A percentile compares a stretch with the other conserved stretches of the same genome.
phyloP scores from a whole-genome alignment of 1,140 invertebrate genomes.

The Aphelinus atriplicis region DNA sequence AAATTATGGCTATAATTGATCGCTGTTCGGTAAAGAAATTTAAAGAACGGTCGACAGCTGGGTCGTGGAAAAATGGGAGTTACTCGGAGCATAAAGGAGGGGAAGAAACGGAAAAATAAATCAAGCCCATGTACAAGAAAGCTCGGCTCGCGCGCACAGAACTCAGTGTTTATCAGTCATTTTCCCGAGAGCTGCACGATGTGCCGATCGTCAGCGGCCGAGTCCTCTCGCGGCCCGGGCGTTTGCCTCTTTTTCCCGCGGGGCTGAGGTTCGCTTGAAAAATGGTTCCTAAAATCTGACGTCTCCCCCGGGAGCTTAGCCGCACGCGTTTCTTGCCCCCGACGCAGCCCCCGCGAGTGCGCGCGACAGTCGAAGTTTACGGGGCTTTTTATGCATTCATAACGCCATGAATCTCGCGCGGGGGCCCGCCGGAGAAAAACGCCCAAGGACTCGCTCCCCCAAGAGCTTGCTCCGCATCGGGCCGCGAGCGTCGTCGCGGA shows the following conservation, averaged over 20 bases:
- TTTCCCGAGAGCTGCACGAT: neutral
- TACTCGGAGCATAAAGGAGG: too few relatives aligned
- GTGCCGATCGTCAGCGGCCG: neutral
- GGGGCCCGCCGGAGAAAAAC: conserved; percentile 37
- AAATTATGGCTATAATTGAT: too few relatives aligned
- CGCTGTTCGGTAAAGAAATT: too few relatives aligned
- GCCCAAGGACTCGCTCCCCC: conserved; percentile 51
- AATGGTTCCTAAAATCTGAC: conserved; percentile 54
- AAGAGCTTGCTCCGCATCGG: neutral
- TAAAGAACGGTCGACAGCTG: too few relatives aligned
- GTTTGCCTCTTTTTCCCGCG: conserved; percentile 16
- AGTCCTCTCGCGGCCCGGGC: neutral
- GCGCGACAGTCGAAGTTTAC: conserved; percentile 48
- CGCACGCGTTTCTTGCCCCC: too few relatives aligned
- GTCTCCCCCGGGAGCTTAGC: conserved; percentile 23
- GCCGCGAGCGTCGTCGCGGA: too few relatives aligned
- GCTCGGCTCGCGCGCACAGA: neutral
- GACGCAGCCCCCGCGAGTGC: neutral
- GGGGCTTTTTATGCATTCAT: conserved; percentile 58
- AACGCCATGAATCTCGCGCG: conserved; percentile 47
- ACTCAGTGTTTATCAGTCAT: conserved; percentile 13
- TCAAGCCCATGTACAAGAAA: neutral
- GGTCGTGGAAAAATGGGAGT: too few relatives aligned
- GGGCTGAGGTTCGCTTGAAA: conserved; percentile 46
- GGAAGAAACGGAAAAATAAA: neutral